Evolutionary conservation across 2,797 vertebrate species (phyloP).

Genomic region (Nyctibius grandis): DNA sequence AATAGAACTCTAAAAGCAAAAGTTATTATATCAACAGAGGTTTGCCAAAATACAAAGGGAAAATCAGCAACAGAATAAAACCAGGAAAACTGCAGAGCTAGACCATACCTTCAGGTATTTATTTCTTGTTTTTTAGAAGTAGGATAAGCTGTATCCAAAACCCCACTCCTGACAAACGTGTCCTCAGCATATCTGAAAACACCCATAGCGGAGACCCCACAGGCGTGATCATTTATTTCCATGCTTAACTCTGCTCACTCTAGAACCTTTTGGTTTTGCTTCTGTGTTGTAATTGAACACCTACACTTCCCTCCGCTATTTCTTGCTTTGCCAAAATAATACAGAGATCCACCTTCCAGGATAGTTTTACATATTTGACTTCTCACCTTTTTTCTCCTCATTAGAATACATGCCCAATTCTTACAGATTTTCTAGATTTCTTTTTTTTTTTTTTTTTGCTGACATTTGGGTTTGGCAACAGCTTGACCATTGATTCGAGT

Average conservation of each 20-base stretch:
- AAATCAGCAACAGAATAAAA: not conserved
- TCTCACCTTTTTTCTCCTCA: not conserved
- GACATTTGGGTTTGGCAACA: not conserved
- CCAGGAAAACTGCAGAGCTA: not conserved
- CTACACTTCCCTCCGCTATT: not conserved
- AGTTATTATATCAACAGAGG: not conserved
- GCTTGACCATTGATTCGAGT: not conserved
- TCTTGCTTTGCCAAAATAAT: not conserved
- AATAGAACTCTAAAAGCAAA: not conserved
- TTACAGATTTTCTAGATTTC: not conserved
- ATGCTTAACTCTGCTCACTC: not conserved
- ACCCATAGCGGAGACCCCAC: not conserved
- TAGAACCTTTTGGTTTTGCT: not conserved
- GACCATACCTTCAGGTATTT: not conserved
- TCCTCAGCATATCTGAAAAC: not conserved
- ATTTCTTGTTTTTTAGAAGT: not conserved
- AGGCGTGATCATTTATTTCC: not conserved
- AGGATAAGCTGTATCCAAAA: not conserved
- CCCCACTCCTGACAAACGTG: not conserved
- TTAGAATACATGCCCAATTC: not conserved
- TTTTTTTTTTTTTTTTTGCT: not conserved
- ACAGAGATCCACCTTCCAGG: not conserved
- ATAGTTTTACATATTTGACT: not conserved
- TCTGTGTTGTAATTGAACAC: not conserved
- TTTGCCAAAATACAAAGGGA: not conserved